Base-by-base conservation (phyloP, 2,113 vertebrate genomes). In the Drymodes brunneopygia region DNA sequence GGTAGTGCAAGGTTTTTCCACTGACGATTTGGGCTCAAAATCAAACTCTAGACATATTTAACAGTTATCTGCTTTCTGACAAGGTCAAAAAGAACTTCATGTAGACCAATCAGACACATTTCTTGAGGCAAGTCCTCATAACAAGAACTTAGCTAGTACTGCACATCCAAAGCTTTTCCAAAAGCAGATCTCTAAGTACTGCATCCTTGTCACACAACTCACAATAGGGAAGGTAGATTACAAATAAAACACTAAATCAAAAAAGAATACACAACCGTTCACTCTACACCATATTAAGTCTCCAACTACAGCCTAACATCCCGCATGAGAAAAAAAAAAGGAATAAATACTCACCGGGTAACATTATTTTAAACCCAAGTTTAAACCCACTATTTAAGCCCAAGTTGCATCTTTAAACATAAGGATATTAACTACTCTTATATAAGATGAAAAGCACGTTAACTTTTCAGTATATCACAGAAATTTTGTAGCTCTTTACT, bases 391-490 rank as follows among this genome's bases (percentile, higher is more conserved):
- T 38, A 38, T 38, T 38, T 38, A 38, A 38, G 38, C 4, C 2
- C 5, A 86, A 54, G 8, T 0, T 42, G 9, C 6, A 51, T 10
- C 38, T 67, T 83, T 19, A 36, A 80, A 86, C 4, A 7, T 5
- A 35, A 25, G 3, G 12, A 23, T 16, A 80, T 36, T 22, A 83
- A 51, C 12, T 58, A 16, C 8, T 72, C 9, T 82, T 54, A 40
- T 1, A 0, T 5, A 65, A 61, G 21, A 61, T 3, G 1, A 40
- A 65, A 77, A 74, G 5, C 7, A 75, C 6, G 9, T 11, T 48
- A 91, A 42, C 11, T 44, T 53, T 40, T 45, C 51, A 53, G 27
- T 56, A 66, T 5, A 20, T 47, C 19, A 33, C 13, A 36, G 57
- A 35, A 47, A 56, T 19, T 81, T 51, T 44, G 11, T 7, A 38